Evolutionary conservation across 2,113 vertebrate species (phyloP), one percentile per base, ranked within the genome.

Genomic region (Myotis brandtii): DNA sequence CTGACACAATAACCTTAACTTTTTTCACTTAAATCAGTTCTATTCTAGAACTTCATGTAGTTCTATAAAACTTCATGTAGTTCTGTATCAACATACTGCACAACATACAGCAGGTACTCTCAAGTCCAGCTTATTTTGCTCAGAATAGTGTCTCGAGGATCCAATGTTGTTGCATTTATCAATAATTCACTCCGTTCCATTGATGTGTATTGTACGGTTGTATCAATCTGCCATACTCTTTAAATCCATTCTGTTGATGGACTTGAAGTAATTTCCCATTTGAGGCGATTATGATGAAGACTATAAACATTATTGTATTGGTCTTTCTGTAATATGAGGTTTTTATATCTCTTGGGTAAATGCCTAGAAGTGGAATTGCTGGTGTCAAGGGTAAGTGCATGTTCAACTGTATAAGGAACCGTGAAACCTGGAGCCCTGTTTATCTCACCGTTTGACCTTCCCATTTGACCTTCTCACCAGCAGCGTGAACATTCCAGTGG

Each of bases 201-300:
- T 82, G 34, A 30, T 70, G 21, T 13, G 46, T 54, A 52, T 76
- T 30, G 59, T 76, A 46, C 21, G 69, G 17, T 59, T 70, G 3
- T 86, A 67, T 93, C n/a, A 93, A 25, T 72, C 25, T 90, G 34
- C 37, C 13, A 62, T 69, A 4, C 7, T 85, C 85, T 93, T 64
- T 54, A 77, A 95, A 72, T 95, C 90, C 72, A 12, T 69, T 40
- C 46, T 69, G 5, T 90, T 86, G 32, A n/a, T 87, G 30, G 52
- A 76, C 21, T 82, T 6, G 12, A 86, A 69, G 9, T 86, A n/a
- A 48, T 87, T 94, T 92, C 30, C 34, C 30, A 1, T 52, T 43
- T 67, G 46, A 11, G n/a, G 7, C 37, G 59, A 34, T 34, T 66
- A 59, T 67, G n/a, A 43, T 27, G 77, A 67, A 94, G 27, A 6